A percentile compares a stretch with the other conserved stretches of the same genome.
Conservation (phyloP, 2,797 vertebrate genomes). For the Chrysocyon brachyurus region DNA sequence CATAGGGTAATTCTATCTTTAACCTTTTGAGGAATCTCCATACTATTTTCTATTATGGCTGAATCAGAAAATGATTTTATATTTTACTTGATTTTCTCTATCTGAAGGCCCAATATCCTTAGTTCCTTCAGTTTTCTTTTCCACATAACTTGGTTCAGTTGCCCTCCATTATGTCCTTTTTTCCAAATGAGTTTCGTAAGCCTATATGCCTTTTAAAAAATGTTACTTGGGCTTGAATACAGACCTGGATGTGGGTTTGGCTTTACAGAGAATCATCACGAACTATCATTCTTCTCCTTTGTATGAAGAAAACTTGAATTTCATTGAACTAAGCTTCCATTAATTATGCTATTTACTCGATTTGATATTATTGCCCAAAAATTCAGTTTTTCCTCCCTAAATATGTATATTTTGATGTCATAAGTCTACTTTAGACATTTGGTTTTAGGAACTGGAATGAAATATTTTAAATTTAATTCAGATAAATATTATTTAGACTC, state of each 20-base stretch:
- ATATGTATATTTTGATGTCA: neutral
- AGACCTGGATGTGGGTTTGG: neutral
- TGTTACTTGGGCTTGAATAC: neutral
- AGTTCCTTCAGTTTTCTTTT: neutral
- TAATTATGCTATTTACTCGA: constrained; percentile 3
- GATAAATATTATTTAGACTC: neutral
- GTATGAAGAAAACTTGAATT: neutral
- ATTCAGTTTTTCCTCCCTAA: neutral
- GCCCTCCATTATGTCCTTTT: neutral
- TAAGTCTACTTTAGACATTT: constrained; percentile 18
- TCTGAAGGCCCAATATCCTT: neutral
- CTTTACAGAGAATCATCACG: neutral
- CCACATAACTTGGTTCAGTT: neutral
- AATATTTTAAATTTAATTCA: constrained; percentile 44
- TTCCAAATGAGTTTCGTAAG: neutral
- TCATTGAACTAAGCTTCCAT: neutral
- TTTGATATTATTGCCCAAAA: neutral
- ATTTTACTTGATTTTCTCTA: constrained; percentile 5
- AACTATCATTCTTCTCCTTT: neutral
- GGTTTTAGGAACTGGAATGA: neutral
- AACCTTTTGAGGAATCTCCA: neutral
- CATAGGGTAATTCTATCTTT: neutral
- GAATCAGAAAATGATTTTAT: neutral
- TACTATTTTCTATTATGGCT: neutral
- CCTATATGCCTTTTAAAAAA: neutral